Conservation (phyloP, 2,797 vertebrate genomes). For the Melanotaenia parkinsoni region DNA sequence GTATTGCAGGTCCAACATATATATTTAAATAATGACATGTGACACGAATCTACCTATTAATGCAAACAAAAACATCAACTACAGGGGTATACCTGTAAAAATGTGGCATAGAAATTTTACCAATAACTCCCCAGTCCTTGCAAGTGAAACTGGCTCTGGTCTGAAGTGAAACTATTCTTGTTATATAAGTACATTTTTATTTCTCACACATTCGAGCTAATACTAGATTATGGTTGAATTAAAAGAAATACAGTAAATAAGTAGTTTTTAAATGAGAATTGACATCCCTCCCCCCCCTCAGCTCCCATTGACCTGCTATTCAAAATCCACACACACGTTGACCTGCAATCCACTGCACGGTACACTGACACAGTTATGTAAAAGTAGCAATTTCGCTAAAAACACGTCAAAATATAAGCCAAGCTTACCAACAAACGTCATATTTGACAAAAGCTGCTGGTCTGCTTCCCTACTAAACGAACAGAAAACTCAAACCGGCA, state of each 20-base stretch:
- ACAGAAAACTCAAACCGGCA: neutral
- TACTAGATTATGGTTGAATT: neutral
- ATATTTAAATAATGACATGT: neutral
- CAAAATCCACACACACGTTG: conserved; percentile 78
- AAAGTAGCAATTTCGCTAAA: conserved; percentile 54
- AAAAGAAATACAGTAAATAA: neutral
- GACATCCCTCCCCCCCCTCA: conserved; percentile 42
- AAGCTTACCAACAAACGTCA: accelerated
- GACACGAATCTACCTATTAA: neutral
- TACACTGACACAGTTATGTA: conserved; percentile 86
- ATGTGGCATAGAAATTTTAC: neutral
- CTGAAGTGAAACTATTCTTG: neutral
- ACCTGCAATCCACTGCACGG: conserved; percentile 80
- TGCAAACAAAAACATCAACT: neutral
- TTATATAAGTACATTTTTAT: neutral
- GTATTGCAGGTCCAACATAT: neutral
- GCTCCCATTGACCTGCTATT: conserved; percentile 75
- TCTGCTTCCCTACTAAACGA: accelerated
- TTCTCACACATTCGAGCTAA: accelerated
- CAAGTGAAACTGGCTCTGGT: neutral
- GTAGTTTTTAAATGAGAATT: neutral
- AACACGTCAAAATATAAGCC: neutral
- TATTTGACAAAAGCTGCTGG: accelerated
- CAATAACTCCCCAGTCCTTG: neutral
- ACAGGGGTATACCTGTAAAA: neutral